Evolutionary conservation across 2,113 vertebrate species (phyloP).

Genomic region (Podarcis cretensis): DNA sequence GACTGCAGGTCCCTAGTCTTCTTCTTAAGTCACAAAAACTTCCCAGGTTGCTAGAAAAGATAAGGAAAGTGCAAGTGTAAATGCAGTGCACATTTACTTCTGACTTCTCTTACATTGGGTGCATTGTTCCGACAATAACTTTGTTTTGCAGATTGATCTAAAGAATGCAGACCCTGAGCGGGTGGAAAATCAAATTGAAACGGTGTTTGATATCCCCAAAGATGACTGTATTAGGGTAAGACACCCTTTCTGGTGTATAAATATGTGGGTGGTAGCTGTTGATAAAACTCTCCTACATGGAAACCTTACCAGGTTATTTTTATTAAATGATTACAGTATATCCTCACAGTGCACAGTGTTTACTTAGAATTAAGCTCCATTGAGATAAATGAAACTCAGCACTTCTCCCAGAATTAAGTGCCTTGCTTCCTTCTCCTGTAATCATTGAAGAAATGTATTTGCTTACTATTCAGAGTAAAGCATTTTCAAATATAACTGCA

Average conservation of each 20-base stretch:
- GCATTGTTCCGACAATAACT: not conserved
- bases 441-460: not conserved
- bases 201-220: constrained; percentile 91
- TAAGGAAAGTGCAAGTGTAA: not conserved
- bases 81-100: not conserved
- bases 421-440: not conserved
- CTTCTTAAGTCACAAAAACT: not conserved
- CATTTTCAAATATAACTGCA: not conserved
- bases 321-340: not conserved
- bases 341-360: not conserved
- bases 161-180: constrained; percentile 94
- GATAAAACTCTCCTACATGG: not conserved
- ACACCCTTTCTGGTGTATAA: not conserved
- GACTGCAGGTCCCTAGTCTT: not conserved
- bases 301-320: not conserved
- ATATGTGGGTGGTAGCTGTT: not conserved
- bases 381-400: no score
- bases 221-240: constrained; percentile 91
- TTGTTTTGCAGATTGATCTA: constrained; percentile 89
- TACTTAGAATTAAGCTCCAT: not conserved
- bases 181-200: constrained; percentile 94
- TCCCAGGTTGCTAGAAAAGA: not conserved
- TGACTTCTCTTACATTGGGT: not conserved
- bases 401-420: no score
- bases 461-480: not conserved